A percentile compares a stretch with the other conserved stretches of the same genome.
phyloP scores from a whole-genome alignment of 2,113 vertebrate genomes.

The Hippocampus abdominalis region DNA sequence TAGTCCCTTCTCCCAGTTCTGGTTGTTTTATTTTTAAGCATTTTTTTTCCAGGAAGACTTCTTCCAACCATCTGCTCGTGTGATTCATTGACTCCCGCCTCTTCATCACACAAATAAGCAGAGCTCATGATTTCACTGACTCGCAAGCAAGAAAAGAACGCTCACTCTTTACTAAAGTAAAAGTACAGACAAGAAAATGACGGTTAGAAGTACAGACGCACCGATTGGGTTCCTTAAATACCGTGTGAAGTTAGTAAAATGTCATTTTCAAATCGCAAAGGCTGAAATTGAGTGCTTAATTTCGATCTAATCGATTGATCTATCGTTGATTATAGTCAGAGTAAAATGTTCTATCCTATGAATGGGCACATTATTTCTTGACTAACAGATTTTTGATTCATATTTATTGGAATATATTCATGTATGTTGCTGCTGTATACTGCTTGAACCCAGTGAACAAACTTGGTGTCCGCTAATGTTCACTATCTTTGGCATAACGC shows the following conservation, averaged over 20 bases:
- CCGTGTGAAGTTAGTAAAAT: too few species aligned
- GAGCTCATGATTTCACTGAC: neutral
- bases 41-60: neutral
- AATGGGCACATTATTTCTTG: too few species aligned
- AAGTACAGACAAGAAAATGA: too few species aligned
- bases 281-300: too few species aligned
- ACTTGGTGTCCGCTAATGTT: neutral
- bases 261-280: too few species aligned
- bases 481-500: neutral
- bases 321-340: too few species aligned
- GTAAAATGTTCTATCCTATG: too few species aligned
- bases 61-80: neutral
- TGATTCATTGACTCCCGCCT: constrained; percentile 40
- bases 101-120: constrained; percentile 39
- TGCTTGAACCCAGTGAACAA: neutral
- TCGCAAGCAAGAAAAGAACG: neutral
- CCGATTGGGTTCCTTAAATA: too few species aligned
- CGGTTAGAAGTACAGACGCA: too few species aligned
- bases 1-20: neutral
- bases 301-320: too few species aligned
- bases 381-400: neutral
- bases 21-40: neutral
- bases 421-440: too few species aligned
- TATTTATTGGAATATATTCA: neutral
- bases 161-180: neutral